Conservation (phyloP, 2,888 invertebrate genomes). For the Drosophila nr. perissopoda region DNA sequence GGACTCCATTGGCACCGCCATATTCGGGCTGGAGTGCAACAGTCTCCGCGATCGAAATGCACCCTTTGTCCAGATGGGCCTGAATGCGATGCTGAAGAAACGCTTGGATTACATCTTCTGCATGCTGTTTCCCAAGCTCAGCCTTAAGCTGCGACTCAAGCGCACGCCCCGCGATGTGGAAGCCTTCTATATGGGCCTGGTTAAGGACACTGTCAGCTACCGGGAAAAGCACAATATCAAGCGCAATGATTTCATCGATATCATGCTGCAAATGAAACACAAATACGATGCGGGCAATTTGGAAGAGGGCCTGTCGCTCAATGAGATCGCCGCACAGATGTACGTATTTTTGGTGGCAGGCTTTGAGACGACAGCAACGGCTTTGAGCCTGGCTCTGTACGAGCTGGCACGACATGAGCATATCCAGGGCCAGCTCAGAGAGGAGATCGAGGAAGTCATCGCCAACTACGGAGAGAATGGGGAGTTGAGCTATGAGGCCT, state of each 20-base stretch:
- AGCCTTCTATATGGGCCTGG: slow-evolving; percentile 84
- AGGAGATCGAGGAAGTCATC: slow-evolving; percentile 83
- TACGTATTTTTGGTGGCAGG: slow-evolving; percentile 85
- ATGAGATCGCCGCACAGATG: slow-evolving; percentile 82
- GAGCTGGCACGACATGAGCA: slow-evolving; percentile 74
- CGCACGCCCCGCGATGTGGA: slow-evolving; percentile 63
- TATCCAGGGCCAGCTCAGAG: slow-evolving; percentile 79
- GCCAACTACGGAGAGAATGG: slow-evolving; percentile 66
- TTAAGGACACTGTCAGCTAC: slow-evolving; percentile 64
- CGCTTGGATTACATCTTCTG: slow-evolving; percentile 51
- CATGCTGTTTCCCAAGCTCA: slow-evolving; percentile 65
- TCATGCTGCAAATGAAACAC: slow-evolving; percentile 71
- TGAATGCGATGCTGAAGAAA: slow-evolving; percentile 53
- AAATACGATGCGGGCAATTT: slow-evolving; percentile 66
- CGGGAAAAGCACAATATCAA: slow-evolving; percentile 81
- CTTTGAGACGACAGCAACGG: slow-evolving; percentile 88
- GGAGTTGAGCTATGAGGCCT: slow-evolving; percentile 81
- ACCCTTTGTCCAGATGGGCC: slow-evolving; percentile 82
- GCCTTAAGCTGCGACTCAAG: slow-evolving; percentile 63
- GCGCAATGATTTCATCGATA: slow-evolving; percentile 87
- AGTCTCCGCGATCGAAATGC: slow-evolving; percentile 83
- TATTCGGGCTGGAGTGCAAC: slow-evolving; percentile 85
- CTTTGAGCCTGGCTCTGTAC: slow-evolving; percentile 85
- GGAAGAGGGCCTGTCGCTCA: slow-evolving; percentile 73
- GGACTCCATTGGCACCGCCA: slow-evolving; percentile 86